A percentile compares a stretch with the other conserved stretches of the same genome.
phyloP scores from a whole-genome alignment of 2,113 vertebrate species.

The Sinocyclocheilus rhinocerous region DNA sequence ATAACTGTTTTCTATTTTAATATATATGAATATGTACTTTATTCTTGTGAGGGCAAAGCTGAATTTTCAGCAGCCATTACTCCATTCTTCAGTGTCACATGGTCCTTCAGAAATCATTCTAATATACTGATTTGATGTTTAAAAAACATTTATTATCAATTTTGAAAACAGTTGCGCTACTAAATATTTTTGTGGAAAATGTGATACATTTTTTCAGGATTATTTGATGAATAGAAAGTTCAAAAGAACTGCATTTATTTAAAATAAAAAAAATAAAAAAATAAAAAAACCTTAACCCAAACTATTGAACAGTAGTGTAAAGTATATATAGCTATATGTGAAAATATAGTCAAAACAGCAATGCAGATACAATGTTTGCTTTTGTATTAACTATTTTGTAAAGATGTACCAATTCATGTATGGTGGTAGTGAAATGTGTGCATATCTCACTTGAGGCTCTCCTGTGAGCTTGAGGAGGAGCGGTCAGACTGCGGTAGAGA shows the following conservation, averaged over 20 bases:
- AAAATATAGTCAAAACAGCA: no score
- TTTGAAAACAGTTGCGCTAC: neutral
- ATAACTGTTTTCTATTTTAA: no score
- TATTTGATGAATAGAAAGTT: neutral
- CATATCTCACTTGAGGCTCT: slow-evolving; percentile 93
- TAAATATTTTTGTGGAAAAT: neutral
- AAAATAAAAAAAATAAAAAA: neutral
- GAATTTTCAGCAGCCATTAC: neutral
- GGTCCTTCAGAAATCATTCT: neutral
- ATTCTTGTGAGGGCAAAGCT: no score
- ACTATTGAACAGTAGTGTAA: no score
- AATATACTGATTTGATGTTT: neutral
- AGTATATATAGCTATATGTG: no score
- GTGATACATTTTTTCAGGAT: neutral
- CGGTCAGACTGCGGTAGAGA: slow-evolving; percentile 96
- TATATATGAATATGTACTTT: no score
- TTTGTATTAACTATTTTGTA: neutral
- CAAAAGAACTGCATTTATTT: neutral
- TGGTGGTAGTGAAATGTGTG: neutral
- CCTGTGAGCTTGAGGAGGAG: slow-evolving; percentile 96
- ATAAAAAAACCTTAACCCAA: no score
- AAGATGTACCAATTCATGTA: neutral
- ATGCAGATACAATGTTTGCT: no score
- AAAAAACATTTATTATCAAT: neutral
- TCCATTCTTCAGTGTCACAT: no score